phyloP scores from a whole-genome alignment of 2,797 vertebrate genomes.

The Tragelaphus oryx region DNA sequence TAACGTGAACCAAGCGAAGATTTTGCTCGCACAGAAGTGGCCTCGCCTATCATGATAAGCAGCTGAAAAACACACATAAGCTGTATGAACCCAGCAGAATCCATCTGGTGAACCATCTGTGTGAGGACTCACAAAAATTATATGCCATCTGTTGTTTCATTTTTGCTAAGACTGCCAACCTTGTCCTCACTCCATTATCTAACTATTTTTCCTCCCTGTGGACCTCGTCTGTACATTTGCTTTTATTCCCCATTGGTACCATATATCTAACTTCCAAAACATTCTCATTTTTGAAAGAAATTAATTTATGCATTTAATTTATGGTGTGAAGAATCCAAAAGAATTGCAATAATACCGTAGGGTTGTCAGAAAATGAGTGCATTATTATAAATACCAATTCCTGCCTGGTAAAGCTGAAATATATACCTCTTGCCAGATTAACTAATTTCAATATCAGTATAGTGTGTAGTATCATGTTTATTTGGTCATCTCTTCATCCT shows the following conservation, averaged over 20 bases:
- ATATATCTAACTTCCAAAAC: slow-evolving; percentile 62
- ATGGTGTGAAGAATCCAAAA: slow-evolving; percentile 34
- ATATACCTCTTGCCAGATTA: background rate
- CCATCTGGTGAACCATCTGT: slow-evolving; percentile 83
- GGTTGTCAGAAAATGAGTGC: background rate
- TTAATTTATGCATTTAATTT: slow-evolving; percentile 62
- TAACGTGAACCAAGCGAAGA: slow-evolving; percentile 62
- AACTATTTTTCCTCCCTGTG: slow-evolving; percentile 56
- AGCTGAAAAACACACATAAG: slow-evolving; percentile 76
- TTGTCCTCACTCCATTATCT: slow-evolving; percentile 64
- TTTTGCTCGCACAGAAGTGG: slow-evolving; percentile 52
- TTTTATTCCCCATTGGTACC: slow-evolving; percentile 54
- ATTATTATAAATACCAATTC: background rate
- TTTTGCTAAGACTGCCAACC: slow-evolving; percentile 71
- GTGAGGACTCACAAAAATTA: slow-evolving; percentile 73
- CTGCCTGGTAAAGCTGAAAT: background rate
- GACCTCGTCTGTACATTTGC: slow-evolving; percentile 42
- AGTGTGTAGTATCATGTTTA: background rate
- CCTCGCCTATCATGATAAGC: slow-evolving; percentile 72
- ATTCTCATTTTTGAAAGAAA: slow-evolving; percentile 44
- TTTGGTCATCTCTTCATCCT: background rate
- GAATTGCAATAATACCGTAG: background rate
- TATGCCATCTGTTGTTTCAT: slow-evolving; percentile 78
- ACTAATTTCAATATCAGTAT: background rate
- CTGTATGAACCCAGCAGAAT: slow-evolving; percentile 76